These are phyloP conservation scores for Orbicella faveolata DNA, from an alignment of 64 coral and sea anemone species.

Conservation along the genomic window DNA sequence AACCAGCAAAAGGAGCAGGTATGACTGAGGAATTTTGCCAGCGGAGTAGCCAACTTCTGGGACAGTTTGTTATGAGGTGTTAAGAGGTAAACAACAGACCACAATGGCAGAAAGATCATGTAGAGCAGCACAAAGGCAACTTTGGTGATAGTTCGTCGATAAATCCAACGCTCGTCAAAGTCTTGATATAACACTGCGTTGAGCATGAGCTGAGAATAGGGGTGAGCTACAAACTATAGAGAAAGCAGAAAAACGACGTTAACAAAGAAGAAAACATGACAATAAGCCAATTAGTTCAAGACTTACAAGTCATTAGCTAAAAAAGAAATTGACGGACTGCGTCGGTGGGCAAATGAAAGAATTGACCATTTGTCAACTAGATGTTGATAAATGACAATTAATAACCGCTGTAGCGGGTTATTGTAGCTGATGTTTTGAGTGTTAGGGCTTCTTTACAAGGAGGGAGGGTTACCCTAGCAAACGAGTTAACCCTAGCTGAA, in stretches of 20 bases:
- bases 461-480: too few species aligned
- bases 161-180: constrained; percentile 10
- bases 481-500: too few species aligned
- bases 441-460: too few species aligned
- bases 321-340: too few species aligned
- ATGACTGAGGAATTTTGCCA: constrained; percentile 30
- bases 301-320: too few species aligned
- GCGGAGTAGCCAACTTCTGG: constrained; percentile 6
- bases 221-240: constrained; percentile 50
- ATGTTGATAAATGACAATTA: too few species aligned
- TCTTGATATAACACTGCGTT: constrained; percentile 42
- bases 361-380: too few species aligned
- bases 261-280: too few species aligned
- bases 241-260: background rate
- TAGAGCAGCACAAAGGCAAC: background rate
- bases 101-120: constrained; percentile 3
- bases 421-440: too few species aligned
- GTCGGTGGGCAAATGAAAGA: too few species aligned
- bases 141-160: constrained; percentile 26
- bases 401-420: too few species aligned
- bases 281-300: too few species aligned
- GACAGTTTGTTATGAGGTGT: constrained; percentile 26
- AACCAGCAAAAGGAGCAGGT: constrained; percentile 33
- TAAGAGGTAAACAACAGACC: constrained; percentile 28
- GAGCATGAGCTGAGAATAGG: constrained; percentile 48